Percentiles rank a stretch among this genome's conserved stretches.
phyloP scores from a whole-genome alignment of 2,888 invertebrate genomes.

The Drosophila heteroneura region DNA sequence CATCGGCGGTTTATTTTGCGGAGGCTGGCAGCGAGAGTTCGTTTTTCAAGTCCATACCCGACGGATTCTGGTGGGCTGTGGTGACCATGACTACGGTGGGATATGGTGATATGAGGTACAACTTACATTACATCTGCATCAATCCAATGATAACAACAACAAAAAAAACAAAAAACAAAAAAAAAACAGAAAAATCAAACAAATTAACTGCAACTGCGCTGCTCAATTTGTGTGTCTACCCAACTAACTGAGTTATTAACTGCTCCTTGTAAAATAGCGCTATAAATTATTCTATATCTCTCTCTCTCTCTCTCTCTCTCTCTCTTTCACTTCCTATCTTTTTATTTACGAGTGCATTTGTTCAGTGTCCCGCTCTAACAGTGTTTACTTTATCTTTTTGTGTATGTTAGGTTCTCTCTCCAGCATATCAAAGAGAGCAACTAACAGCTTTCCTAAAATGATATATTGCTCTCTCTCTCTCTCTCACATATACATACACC shows the following conservation, averaged over 20 bases:
- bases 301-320: conserved; percentile 22
- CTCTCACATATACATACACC: not conserved
- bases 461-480: not conserved
- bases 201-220: conserved; percentile 40
- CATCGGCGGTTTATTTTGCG: conserved; percentile 99
- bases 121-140: conserved; percentile 60
- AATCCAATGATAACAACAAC: conserved; percentile 33
- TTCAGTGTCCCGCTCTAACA: conserved; percentile 20
- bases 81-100: conserved; percentile 99
- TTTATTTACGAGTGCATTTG: conserved; percentile 18
- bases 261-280: conserved; percentile 49
- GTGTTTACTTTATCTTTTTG: not conserved
- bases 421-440: not conserved
- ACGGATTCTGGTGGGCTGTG: conserved; percentile 99
- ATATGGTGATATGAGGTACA: conserved; percentile 99
- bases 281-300: conserved; percentile 14
- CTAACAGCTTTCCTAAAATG: not conserved
- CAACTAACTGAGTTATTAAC: conserved; percentile 36
- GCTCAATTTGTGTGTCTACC: conserved; percentile 39
- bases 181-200: conserved; percentile 11
- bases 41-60: conserved; percentile 99
- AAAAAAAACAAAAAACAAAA: conserved; percentile 7
- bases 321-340: conserved; percentile 23
- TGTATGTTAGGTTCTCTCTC: conserved; percentile 3
- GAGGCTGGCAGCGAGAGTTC: conserved; percentile 99